Evolutionary conservation across 2,113 vertebrate species (phyloP).

Genomic region (Poeciliopsis prolifica): DNA sequence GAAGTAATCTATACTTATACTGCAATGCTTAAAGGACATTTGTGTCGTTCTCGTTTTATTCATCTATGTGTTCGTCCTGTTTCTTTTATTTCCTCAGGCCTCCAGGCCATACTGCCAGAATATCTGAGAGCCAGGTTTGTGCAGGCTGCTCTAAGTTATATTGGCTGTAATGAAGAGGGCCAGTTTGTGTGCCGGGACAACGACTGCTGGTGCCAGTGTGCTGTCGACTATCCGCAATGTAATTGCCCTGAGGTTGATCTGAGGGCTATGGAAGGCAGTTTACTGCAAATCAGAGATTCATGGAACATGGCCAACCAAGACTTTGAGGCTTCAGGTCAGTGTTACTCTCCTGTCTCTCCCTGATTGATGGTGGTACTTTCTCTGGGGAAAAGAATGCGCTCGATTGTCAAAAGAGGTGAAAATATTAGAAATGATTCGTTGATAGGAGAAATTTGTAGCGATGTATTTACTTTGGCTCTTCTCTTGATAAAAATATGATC

Average conservation of each 20-base stretch:
- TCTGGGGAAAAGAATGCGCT: constrained; percentile 31
- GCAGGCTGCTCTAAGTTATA: constrained; percentile 84
- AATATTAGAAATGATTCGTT: constrained; percentile 11
- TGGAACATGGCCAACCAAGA: constrained; percentile 79
- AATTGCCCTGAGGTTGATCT: constrained; percentile 83
- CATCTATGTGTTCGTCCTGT: constrained; percentile 15
- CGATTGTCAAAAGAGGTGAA: constrained; percentile 19
- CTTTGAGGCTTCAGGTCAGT: constrained; percentile 83
- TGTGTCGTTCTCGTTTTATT: constrained; percentile 12
- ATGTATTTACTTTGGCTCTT: no score
- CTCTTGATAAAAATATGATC: no score
- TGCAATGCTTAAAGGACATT: constrained; percentile 28
- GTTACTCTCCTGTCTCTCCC: constrained; percentile 8
- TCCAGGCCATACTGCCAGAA: constrained; percentile 81
- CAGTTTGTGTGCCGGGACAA: constrained; percentile 81
- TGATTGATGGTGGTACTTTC: constrained; percentile 2
- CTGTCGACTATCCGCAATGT: constrained; percentile 77
- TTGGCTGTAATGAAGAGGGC: constrained; percentile 83
- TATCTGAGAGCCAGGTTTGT: constrained; percentile 81
- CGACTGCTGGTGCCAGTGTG: constrained; percentile 85
- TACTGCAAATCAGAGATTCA: constrained; percentile 77
- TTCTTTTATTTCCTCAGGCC: constrained; percentile 70
- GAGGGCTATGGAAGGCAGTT: constrained; percentile 79
- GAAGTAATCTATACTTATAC: constrained; percentile 17
- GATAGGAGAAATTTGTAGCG: no score